Evolutionary conservation across 2,888 invertebrate species (phyloP), one percentile per base, ranked within the genome.

Genomic region (Microctonus brassicae): DNA sequence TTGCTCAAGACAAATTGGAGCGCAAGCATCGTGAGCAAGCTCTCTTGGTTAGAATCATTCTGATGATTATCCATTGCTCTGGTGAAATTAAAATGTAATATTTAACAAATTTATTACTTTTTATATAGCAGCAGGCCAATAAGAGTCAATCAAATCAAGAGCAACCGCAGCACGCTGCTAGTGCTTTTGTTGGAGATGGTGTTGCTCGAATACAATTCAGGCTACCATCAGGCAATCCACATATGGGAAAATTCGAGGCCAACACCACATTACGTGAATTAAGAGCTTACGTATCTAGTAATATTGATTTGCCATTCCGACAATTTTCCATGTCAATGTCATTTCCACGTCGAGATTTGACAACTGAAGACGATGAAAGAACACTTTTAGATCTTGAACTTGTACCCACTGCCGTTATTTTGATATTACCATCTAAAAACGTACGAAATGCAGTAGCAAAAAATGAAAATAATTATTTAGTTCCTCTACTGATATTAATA

Each of bases 1-100:
- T 97, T 73, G 95, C 94, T 0, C 94, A 94, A 83, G 97, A 97
- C 87, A 92, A 94, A 81, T 92, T 92, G 0, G 94, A 94, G 82
- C 85, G 94, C 11, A 90, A 90, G 36, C 88, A 90, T 22, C 88
- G 84, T 57, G 83, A 84, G 73, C 65, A 78, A 22, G 79, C 78
- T 13, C 33, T 79, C 13, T 82, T 85, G 80, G 85, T 86, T 9
- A 7, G 13, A 68, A n/a, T 26, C 42, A 57, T 9, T 70, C 70
- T 6, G 34, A 60, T 17, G 55, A 57, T 61, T 42, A 22, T 42
- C 68, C 10, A 55, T 65, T 20, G 13, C 39, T 47, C 58, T 36
- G 36, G 29, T 52, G 26, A 6, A 2, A 33, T 65, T 52, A 53
- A 34, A 65, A 9, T 10, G 13, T n/a, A 34, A 20, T 58, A 62